Conservation (phyloP, 2,888 invertebrate genomes). For the Drosophila melanosoma region DNA sequence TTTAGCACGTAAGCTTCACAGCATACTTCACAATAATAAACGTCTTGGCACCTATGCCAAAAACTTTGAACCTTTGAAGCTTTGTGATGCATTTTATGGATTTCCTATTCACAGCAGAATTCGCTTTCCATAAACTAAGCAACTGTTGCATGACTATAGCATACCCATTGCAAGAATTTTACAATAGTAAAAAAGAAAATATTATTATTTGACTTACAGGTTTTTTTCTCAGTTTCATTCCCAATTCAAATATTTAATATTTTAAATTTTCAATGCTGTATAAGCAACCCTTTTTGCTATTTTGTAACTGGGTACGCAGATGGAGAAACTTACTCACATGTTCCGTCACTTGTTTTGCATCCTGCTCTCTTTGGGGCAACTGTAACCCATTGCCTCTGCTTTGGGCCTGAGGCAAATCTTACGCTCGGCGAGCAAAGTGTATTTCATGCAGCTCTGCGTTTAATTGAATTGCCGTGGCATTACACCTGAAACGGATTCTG, state of each 20-base stretch:
- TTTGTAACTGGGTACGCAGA: constrained; percentile 2
- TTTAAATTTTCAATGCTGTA: too few relatives aligned
- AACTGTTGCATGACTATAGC: not conserved
- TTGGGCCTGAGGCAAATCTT: constrained; percentile 25
- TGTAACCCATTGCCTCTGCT: not conserved
- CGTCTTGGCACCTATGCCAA: constrained; percentile 66
- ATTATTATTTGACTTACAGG: not conserved
- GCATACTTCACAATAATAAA: constrained; percentile 63
- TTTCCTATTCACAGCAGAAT: constrained; percentile 47
- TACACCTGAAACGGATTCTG: not conserved
- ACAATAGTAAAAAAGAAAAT: not conserved
- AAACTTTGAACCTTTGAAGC: constrained; percentile 71
- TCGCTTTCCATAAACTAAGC: constrained; percentile 4
- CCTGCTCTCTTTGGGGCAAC: not conserved
- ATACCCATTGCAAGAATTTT: constrained; percentile 5
- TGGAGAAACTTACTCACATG: constrained; percentile 1
- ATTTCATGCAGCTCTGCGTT: constrained; percentile 78
- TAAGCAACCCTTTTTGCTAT: not conserved
- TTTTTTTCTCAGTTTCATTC: not conserved
- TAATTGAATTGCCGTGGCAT: constrained; percentile 67
- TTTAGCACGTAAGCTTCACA: constrained; percentile 29
- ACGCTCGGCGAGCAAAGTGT: constrained; percentile 53
- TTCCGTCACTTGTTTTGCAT: constrained; percentile 19
- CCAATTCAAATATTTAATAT: not conserved
- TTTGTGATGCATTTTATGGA: constrained; percentile 74